These are phyloP conservation scores for Hippoglossus stenolepis DNA, from an alignment of 2,113 vertebrate species.

Conservation along the genomic window DNA sequence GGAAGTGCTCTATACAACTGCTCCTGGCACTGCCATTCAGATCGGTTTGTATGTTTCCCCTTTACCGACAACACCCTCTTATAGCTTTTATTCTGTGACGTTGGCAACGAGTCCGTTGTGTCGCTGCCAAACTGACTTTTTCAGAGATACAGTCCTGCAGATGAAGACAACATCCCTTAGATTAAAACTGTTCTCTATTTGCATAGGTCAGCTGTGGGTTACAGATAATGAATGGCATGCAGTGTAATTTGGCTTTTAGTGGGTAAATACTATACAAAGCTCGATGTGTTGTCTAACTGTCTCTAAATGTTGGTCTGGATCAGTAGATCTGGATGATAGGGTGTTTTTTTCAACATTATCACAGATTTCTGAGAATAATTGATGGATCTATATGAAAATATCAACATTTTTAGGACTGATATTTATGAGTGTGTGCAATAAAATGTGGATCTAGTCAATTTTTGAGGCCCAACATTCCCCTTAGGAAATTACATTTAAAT, in stretches of 20 bases:
- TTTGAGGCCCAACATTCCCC: too few relatives aligned
- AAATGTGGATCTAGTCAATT: too few relatives aligned
- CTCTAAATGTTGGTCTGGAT: background rate
- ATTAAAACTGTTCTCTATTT: background rate
- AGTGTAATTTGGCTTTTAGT: background rate
- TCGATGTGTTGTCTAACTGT: background rate
- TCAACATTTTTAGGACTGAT: too few relatives aligned
- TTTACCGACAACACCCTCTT: background rate
- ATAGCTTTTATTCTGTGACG: constrained; percentile 20
- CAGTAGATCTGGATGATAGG: too few relatives aligned
- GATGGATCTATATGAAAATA: too few relatives aligned
- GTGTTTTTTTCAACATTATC: too few relatives aligned
- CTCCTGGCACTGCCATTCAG: constrained; percentile 6
- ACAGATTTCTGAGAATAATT: too few relatives aligned
- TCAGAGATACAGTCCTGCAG: background rate
- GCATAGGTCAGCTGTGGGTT: background rate
- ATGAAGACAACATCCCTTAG: background rate
- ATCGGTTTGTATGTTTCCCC: background rate
- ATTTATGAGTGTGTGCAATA: too few relatives aligned
- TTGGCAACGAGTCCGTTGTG: constrained; percentile 1
- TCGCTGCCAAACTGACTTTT: constrained; percentile 1
- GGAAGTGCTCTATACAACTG: constrained; percentile 1
- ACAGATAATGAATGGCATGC: background rate
- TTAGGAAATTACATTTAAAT: too few relatives aligned
- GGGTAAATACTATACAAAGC: background rate